Conservation (phyloP, 2,888 invertebrate genomes). For the Tillus elongatus region DNA sequence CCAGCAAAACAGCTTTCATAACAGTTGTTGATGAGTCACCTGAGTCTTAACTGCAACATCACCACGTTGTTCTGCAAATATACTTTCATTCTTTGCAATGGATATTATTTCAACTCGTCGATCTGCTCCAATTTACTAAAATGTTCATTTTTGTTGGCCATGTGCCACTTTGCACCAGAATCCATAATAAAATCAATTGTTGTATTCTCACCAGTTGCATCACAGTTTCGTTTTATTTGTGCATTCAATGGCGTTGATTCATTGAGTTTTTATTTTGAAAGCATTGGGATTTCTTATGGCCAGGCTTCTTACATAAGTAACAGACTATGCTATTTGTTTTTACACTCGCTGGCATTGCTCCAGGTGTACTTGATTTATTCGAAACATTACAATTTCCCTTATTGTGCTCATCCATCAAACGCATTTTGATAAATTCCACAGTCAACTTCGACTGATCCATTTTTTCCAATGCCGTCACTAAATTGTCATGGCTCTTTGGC, state of each 20-base stretch:
- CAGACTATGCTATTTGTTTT: too few species aligned
- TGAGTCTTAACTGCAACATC: too few species aligned
- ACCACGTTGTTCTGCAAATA: too few species aligned
- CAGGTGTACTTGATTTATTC: conserved; percentile 1
- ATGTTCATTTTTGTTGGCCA: conserved; percentile 8
- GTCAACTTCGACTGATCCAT: conserved; percentile 30
- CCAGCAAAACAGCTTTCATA: too few species aligned
- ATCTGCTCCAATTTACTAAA: conserved; percentile 6
- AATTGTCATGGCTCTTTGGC: conserved; percentile 31
- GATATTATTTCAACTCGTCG: background rate
- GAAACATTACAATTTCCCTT: conserved; percentile 12
- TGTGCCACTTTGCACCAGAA: conserved; percentile 13
- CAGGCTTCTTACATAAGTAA: too few species aligned
- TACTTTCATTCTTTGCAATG: conserved; percentile 4
- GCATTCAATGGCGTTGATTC: background rate
- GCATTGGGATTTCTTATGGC: too few species aligned
- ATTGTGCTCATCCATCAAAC: too few species aligned
- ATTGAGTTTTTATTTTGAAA: too few species aligned
- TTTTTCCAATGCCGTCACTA: conserved; percentile 35
- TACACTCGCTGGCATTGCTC: background rate
- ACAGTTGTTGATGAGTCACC: too few species aligned
- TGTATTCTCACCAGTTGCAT: background rate
- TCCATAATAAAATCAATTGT: conserved; percentile 8
- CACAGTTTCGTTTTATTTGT: background rate
- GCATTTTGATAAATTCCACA: conserved; percentile 31